Evolutionary conservation across 2,797 vertebrate species (phyloP).

Genomic region (Oreortyx pictus): DNA sequence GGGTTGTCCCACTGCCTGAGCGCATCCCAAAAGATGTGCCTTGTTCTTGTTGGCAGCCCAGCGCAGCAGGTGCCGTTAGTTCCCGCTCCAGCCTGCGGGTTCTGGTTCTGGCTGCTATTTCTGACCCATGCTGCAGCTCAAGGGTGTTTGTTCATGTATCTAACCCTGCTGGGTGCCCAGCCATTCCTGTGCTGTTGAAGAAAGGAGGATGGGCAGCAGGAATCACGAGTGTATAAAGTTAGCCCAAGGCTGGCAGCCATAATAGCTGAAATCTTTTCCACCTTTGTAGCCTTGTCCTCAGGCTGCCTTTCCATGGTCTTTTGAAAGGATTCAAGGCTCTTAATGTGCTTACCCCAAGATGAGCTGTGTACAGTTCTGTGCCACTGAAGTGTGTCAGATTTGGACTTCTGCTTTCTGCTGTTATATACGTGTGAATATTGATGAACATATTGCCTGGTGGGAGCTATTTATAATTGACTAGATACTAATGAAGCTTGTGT

Average conservation of each 20-base stretch:
- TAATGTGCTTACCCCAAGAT: not conserved
- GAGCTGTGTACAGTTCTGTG: not conserved
- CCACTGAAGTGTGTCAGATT: not conserved
- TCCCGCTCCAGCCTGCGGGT: accelerated
- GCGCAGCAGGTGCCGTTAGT: accelerated
- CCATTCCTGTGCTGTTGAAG: not conserved
- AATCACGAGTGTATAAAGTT: not conserved
- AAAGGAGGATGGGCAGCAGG: not conserved
- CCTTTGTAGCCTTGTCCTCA: not conserved
- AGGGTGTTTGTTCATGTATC: not conserved
- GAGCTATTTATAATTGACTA: not conserved
- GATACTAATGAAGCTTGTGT: not conserved
- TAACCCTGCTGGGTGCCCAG: accelerated
- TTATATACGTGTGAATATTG: not conserved
- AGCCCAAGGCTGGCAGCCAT: not conserved
- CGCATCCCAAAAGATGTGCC: not conserved
- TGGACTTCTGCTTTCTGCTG: not conserved
- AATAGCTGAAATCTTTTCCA: not conserved
- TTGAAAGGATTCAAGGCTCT: not conserved
- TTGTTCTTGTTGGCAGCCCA: not conserved
- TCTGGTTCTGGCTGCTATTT: not conserved
- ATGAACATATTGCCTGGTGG: not conserved
- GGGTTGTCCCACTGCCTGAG: not conserved
- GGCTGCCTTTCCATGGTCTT: not conserved
- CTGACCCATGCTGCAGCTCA: accelerated